Evolutionary conservation across 1,140 invertebrate species (phyloP).

Genomic region (Daktulosphaira vitifoliae): DNA sequence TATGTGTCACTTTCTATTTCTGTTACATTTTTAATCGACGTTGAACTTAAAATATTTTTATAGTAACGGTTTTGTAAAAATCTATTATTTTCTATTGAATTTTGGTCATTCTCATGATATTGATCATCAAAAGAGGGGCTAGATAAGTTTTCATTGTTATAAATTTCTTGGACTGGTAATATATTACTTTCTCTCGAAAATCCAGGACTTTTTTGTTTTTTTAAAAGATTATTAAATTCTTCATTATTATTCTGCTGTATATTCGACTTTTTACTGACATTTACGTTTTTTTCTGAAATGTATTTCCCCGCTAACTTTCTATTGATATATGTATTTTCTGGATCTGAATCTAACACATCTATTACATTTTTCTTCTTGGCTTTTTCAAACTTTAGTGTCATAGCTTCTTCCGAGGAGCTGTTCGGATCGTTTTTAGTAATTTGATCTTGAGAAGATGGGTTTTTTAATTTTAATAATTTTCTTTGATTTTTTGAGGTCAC

Average conservation of each 20-base stretch:
- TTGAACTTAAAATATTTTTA: conserved; percentile 9
- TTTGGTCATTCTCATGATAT: too few species aligned
- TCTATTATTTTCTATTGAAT: too few species aligned
- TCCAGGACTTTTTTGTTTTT: too few species aligned
- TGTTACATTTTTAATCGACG: conserved; percentile 1
- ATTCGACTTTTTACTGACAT: background rate
- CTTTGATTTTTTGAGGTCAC: too few species aligned
- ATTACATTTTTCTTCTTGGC: background rate
- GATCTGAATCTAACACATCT: background rate
- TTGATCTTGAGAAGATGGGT: too few species aligned
- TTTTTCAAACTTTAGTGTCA: conserved; percentile 8
- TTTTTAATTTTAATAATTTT: too few species aligned
- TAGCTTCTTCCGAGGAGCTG: background rate
- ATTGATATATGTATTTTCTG: conserved; percentile 4
- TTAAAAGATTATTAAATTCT: background rate
- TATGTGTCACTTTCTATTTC: conserved; percentile 6
- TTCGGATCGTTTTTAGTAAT: background rate
- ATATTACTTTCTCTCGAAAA: too few species aligned
- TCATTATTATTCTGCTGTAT: background rate
- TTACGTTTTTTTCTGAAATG: background rate
- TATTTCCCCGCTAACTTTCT: background rate
- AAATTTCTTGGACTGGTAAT: too few species aligned
- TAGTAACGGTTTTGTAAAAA: too few species aligned
- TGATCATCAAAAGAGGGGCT: too few species aligned
- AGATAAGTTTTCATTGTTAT: too few species aligned